These are phyloP conservation scores for Hemibagrus wyckioides DNA, from an alignment of 2,113 vertebrate genomes.

Conservation along the genomic window DNA sequence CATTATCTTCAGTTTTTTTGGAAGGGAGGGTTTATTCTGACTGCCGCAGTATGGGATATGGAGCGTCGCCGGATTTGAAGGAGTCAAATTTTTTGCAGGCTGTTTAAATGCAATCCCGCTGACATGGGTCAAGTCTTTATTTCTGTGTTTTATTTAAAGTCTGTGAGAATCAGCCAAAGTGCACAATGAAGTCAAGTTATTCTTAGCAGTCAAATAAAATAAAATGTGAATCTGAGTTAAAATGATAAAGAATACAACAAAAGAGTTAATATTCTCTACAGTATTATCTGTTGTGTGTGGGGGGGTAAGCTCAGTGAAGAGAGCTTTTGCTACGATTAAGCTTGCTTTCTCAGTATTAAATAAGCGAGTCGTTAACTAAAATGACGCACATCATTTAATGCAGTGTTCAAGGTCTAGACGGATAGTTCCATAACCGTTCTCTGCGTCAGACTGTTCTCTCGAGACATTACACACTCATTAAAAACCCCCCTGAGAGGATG, in stretches of 20 bases:
- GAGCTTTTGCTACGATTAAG: not conserved
- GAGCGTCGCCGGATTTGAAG: not conserved
- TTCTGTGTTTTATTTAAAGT: not conserved
- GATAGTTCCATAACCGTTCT: not conserved
- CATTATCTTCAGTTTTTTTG: not conserved
- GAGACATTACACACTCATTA: conserved; percentile 30
- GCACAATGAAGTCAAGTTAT: not conserved
- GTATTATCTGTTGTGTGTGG: not conserved
- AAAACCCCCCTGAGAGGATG: conserved; percentile 22
- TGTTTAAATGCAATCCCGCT: no score
- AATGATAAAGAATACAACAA: not conserved
- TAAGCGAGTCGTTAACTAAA: not conserved
- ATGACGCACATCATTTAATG: not conserved
- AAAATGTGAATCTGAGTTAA: not conserved
- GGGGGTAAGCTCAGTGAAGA: not conserved
- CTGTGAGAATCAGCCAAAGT: not conserved
- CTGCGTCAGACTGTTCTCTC: conserved; percentile 4
- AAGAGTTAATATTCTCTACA: not conserved
- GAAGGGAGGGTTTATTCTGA: no score
- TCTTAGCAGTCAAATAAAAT: not conserved
- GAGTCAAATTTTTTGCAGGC: not conserved
- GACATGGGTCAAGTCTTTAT: not conserved
- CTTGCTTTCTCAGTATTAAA: not conserved
- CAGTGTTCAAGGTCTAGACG: not conserved
- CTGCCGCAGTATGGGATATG: not conserved